Conservation (phyloP, 64 coral and sea anemone genomes). For the Catalaphyllia jardinei region DNA sequence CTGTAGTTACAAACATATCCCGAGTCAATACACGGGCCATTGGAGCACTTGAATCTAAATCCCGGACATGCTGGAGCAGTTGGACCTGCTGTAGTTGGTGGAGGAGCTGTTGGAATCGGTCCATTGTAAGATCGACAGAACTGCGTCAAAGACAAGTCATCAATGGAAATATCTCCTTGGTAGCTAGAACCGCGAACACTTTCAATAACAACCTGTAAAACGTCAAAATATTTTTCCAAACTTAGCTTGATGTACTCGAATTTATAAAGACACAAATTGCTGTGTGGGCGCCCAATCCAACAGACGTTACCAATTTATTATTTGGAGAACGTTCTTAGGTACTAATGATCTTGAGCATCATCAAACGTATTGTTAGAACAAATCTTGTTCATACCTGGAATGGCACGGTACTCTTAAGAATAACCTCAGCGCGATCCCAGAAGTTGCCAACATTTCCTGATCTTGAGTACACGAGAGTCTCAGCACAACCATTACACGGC, state of each 20-base stretch:
- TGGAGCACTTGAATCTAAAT: conserved; percentile 76
- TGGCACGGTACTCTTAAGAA: conserved; percentile 63
- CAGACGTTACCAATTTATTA: too few species aligned
- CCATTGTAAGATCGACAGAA: conserved; percentile 63
- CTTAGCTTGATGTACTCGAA: too few species aligned
- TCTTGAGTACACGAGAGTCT: conserved; percentile 63
- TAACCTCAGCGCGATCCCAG: conserved; percentile 82
- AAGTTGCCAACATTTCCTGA: conserved; percentile 91
- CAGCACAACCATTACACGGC: conserved; percentile 86
- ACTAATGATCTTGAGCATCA: too few species aligned
- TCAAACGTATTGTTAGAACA: not conserved
- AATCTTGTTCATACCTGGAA: conserved; percentile 82
- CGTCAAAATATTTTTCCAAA: too few species aligned
- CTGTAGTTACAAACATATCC: conserved; percentile 82
- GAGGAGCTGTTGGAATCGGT: conserved; percentile 75
- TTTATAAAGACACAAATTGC: not conserved
- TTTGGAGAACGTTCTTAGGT: too few species aligned
- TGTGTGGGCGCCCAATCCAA: too few species aligned
- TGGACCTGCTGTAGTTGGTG: conserved; percentile 62
- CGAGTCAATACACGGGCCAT: conserved; percentile 55
- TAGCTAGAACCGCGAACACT: conserved; percentile 83
- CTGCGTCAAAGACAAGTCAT: conserved; percentile 87
- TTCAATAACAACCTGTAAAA: conserved; percentile 82
- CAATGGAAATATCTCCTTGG: conserved; percentile 92
- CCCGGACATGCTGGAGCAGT: conserved; percentile 66